These are phyloP conservation scores for Odontamblyopus lacepedii DNA, from an alignment of 2,797 vertebrate genomes.

Conservation along the genomic window DNA sequence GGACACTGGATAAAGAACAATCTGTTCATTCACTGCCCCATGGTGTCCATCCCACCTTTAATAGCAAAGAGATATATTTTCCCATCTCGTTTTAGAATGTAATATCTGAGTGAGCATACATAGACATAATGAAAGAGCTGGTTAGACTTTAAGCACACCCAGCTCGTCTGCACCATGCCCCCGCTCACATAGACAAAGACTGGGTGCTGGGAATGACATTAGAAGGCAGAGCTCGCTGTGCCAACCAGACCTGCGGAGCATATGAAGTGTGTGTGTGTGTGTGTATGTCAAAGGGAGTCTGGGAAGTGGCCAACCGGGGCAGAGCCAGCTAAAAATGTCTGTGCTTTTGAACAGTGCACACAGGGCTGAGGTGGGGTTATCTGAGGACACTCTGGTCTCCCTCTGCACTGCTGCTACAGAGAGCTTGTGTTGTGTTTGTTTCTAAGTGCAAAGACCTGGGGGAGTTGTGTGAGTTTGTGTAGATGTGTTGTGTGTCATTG, in stretches of 20 bases:
- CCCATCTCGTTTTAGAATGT: background rate
- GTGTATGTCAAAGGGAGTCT: constrained; percentile 49
- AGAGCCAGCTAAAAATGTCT: constrained; percentile 68
- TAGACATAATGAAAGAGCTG: background rate
- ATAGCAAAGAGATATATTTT: background rate
- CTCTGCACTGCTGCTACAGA: constrained; percentile 48
- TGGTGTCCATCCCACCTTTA: background rate
- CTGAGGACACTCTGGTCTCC: constrained; percentile 62
- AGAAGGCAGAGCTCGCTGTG: constrained; percentile 25
- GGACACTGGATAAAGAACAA: background rate
- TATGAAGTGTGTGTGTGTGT: constrained; percentile 3
- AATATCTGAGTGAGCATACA: background rate
- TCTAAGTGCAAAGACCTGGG: constrained; percentile 61
- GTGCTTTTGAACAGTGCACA: constrained; percentile 54
- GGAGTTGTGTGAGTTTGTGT: constrained; percentile 37
- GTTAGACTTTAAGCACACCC: constrained; percentile 49
- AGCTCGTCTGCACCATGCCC: constrained; percentile 73
- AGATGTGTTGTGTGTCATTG: constrained; percentile 26
- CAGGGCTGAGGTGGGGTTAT: constrained; percentile 56
- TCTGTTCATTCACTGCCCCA: background rate
- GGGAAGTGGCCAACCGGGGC: constrained; percentile 54
- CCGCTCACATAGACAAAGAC: constrained; percentile 48
- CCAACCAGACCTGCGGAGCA: constrained; percentile 36
- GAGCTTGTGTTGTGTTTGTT: constrained; percentile 63
- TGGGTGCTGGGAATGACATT: constrained; percentile 34